These are phyloP conservation scores for Pongo abelii DNA, from an alignment of 2,113 vertebrate species.

Conservation along the genomic window DNA sequence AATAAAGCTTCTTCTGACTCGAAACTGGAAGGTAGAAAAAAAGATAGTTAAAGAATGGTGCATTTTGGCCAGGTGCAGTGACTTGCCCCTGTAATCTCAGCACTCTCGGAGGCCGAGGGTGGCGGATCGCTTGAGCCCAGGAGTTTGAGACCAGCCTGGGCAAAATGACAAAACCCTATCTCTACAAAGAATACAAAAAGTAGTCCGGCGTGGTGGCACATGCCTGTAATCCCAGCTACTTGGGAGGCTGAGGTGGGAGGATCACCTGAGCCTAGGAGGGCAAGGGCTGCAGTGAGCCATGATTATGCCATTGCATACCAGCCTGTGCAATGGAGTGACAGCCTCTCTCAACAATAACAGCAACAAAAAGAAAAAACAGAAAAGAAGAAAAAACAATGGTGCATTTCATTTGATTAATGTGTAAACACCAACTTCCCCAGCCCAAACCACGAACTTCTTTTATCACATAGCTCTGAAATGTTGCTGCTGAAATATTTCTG, in stretches of 20 bases:
- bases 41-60: neutral
- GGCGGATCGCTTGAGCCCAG: neutral
- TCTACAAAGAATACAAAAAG: neutral
- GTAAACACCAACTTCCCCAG: neutral
- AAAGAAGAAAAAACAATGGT: neutral
- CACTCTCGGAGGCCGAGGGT: neutral
- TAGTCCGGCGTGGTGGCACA: neutral
- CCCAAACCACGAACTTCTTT: neutral
- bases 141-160: neutral
- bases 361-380: no score
- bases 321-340: neutral
- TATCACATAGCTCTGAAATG: neutral
- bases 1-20: conserved; percentile 22
- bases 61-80: neutral
- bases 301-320: neutral
- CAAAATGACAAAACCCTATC: neutral
- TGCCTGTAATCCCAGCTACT: neutral
- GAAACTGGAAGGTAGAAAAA: neutral
- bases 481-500: neutral
- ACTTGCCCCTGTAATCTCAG: neutral
- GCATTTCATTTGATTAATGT: conserved; percentile 36
- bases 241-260: neutral
- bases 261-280: neutral
- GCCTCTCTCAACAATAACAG: no score
- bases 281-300: neutral